A percentile compares a stretch with the other conserved stretches of the same genome.
Conservation (phyloP, 2,888 invertebrate species). For the Diaprepes abbreviatus region DNA sequence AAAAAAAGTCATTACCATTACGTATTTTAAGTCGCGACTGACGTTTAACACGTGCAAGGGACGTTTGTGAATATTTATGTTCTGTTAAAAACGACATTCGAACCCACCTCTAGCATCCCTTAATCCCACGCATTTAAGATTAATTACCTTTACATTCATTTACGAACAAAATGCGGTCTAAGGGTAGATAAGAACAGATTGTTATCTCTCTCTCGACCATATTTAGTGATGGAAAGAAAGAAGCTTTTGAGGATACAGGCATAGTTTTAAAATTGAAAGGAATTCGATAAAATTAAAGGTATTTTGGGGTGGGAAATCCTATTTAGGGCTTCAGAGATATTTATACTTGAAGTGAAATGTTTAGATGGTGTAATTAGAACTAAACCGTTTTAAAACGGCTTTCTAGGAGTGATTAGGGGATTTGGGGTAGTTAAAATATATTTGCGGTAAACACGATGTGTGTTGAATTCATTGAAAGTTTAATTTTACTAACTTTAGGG, state of each 20-base stretch:
- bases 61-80: conserved; percentile 34
- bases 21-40: conserved; percentile 6
- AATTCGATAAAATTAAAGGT: conserved; percentile 27
- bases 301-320: conserved; percentile 32
- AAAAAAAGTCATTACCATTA: conserved; percentile 21
- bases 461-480: no score
- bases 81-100: conserved; percentile 34
- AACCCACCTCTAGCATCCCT: conserved; percentile 35
- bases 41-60: conserved; percentile 29
- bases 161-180: background rate
- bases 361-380: conserved; percentile 34
- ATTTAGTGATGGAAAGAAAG: background rate
- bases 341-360: conserved; percentile 31
- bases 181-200: background rate
- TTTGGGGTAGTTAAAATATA: conserved; percentile 11
- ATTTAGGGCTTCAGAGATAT: conserved; percentile 32
- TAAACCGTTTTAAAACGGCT: conserved; percentile 30
- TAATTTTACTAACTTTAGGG: no score
- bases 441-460: background rate
- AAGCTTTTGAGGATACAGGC: background rate
- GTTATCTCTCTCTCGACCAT: conserved; percentile 2
- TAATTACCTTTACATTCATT: conserved; percentile 33
- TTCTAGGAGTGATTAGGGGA: conserved; percentile 21
- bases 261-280: background rate
- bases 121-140: conserved; percentile 27